phyloP scores from a whole-genome alignment of 2,888 invertebrate genomes.

The Criorhina ranunculi region DNA sequence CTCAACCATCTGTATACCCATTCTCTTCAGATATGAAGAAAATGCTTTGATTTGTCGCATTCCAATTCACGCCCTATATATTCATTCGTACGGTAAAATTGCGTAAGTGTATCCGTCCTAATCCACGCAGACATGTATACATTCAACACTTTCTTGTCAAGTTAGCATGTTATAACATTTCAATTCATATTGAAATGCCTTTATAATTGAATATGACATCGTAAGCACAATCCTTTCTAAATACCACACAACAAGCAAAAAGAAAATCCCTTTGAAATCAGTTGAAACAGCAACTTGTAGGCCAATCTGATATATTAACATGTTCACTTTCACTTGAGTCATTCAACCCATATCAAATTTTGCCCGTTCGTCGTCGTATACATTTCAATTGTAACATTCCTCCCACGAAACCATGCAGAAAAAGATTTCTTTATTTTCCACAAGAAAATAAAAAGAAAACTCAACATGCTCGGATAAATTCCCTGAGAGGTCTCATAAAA shows the following conservation, averaged over 20 bases:
- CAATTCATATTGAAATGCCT: not conserved
- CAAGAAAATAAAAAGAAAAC: constrained; percentile 7
- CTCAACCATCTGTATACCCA: too few relatives aligned
- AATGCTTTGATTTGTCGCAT: too few relatives aligned
- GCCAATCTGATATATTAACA: constrained; percentile 22
- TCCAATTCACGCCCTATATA: too few relatives aligned
- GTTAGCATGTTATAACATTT: too few relatives aligned
- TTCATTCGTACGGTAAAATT: too few relatives aligned
- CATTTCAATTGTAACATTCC: constrained; percentile 52
- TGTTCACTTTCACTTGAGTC: constrained; percentile 16
- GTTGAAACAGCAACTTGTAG: not conserved
- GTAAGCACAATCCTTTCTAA: too few relatives aligned
- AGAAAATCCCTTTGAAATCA: too few relatives aligned
- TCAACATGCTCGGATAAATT: constrained; percentile 58
- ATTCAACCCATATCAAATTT: constrained; percentile 41
- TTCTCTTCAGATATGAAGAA: too few relatives aligned
- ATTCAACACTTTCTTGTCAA: too few relatives aligned
- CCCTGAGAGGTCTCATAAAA: constrained; percentile 48
- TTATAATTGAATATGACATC: not conserved
- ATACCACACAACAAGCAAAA: too few relatives aligned
- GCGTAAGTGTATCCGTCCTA: too few relatives aligned
- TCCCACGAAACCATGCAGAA: not conserved
- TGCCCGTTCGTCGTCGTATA: constrained; percentile 21
- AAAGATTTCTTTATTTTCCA: not conserved
- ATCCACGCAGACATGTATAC: too few relatives aligned